phyloP scores from a whole-genome alignment of 2,113 vertebrate genomes.

The Atractosteus spatula region DNA sequence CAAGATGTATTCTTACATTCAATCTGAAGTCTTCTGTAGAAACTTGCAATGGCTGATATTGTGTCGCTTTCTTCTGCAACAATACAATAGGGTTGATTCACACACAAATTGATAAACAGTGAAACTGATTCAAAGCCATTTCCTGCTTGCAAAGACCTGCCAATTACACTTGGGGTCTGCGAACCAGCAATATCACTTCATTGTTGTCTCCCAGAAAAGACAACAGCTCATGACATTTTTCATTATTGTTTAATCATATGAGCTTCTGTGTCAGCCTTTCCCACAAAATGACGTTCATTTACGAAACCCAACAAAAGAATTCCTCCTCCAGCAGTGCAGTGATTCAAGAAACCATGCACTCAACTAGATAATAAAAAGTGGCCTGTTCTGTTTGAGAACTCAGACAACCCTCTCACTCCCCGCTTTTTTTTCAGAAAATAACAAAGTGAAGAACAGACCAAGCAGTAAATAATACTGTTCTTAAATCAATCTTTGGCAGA shows the following conservation, averaged over 20 bases:
- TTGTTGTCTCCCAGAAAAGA: not conserved
- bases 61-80: not conserved
- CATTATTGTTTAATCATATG: slow-evolving; percentile 7
- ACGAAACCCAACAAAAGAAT: not conserved
- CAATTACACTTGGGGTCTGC: not conserved
- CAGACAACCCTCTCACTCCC: not conserved
- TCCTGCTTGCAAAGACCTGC: not conserved
- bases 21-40: too few species aligned
- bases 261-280: not conserved
- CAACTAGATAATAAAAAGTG: not conserved
- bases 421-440: not conserved
- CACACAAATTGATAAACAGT: not conserved
- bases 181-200: not conserved
- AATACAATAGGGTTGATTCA: not conserved
- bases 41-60: too few species aligned
- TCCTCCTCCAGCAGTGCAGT: not conserved
- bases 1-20: too few species aligned
- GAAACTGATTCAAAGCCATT: not conserved
- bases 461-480: not conserved
- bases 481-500: not conserved
- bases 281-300: not conserved
- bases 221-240: not conserved
- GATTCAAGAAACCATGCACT: not conserved
- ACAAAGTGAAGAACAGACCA: not conserved
- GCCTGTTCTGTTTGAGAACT: not conserved